Evolutionary conservation across 2,888 invertebrate species (phyloP).

Genomic region (Phyllotreta striolata): DNA sequence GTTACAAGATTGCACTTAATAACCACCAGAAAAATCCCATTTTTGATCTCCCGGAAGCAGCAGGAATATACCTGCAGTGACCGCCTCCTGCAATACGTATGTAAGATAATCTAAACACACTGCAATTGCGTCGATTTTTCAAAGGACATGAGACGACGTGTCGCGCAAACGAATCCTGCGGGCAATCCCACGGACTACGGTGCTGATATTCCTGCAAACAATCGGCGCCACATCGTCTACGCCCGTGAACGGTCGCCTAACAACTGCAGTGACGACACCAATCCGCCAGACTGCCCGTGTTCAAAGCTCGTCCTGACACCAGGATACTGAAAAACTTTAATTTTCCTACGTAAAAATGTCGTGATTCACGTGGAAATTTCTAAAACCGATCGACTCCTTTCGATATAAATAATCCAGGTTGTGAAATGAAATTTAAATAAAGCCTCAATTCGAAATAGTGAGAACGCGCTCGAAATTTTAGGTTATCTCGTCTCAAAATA

Average conservation of each 20-base stretch:
- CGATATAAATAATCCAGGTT: conserved; percentile 30
- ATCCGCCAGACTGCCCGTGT: conserved; percentile 45
- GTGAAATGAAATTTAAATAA: conserved; percentile 37
- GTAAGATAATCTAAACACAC: neutral
- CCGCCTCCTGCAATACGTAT: neutral
- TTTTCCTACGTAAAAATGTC: conserved; percentile 45
- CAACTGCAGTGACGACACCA: conserved; percentile 54
- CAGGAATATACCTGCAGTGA: no score
- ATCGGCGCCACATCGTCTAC: conserved; percentile 40
- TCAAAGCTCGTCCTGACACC: conserved; percentile 44
- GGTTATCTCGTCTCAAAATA: conserved; percentile 30
- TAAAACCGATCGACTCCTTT: conserved; percentile 2
- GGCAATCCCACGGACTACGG: conserved; percentile 25
- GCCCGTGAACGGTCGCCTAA: conserved; percentile 42
- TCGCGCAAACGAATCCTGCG: conserved; percentile 29
- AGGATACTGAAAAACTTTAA: conserved; percentile 33
- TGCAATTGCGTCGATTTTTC: no score
- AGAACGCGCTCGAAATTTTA: conserved; percentile 18
- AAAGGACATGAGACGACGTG: neutral
- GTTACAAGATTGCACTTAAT: no score
- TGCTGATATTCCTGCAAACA: conserved; percentile 41
- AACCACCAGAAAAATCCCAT: no score
- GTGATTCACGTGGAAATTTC: conserved; percentile 39
- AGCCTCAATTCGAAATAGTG: conserved; percentile 9
- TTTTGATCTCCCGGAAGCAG: no score